These are phyloP conservation scores for Ametastegia equiseti DNA, from an alignment of 2,888 invertebrate genomes.

Conservation along the genomic window DNA sequence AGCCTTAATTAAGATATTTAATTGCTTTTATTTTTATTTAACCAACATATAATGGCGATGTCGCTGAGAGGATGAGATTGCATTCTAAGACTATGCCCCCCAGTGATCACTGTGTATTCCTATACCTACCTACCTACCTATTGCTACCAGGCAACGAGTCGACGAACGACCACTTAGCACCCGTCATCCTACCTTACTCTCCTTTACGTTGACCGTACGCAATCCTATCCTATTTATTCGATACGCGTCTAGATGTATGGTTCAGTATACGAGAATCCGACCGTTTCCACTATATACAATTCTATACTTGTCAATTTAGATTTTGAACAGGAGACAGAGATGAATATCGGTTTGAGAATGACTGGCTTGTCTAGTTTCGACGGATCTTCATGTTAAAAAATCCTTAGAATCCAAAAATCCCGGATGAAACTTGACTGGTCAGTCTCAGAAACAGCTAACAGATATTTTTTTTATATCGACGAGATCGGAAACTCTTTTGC, in stretches of 20 bases:
- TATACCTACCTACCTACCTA: neutral
- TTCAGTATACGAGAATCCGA: neutral
- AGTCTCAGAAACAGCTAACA: no score
- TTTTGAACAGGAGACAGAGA: no score
- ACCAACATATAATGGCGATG: constrained; percentile 63
- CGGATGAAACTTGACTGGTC: no score
- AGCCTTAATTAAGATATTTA: constrained; percentile 80
- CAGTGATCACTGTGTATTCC: neutral
- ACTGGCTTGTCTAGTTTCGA: no score
- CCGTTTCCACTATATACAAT: neutral
- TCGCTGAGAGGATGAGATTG: constrained; percentile 40
- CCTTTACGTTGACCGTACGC: neutral
- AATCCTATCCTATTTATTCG: neutral
- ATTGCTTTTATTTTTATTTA: constrained; percentile 76
- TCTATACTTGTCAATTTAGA: neutral
- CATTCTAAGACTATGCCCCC: constrained; percentile 41
- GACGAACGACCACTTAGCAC: constrained; percentile 44
- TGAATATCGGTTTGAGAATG: no score
- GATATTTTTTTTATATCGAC: no score
- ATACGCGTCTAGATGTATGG: neutral
- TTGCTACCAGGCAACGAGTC: neutral
- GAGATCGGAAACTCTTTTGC: no score
- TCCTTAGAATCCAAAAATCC: no score
- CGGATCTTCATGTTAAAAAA: no score
- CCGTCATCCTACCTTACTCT: constrained; percentile 29